Conservation (phyloP, 2,113 vertebrate species). For the Monarcha castaneiventris region DNA sequence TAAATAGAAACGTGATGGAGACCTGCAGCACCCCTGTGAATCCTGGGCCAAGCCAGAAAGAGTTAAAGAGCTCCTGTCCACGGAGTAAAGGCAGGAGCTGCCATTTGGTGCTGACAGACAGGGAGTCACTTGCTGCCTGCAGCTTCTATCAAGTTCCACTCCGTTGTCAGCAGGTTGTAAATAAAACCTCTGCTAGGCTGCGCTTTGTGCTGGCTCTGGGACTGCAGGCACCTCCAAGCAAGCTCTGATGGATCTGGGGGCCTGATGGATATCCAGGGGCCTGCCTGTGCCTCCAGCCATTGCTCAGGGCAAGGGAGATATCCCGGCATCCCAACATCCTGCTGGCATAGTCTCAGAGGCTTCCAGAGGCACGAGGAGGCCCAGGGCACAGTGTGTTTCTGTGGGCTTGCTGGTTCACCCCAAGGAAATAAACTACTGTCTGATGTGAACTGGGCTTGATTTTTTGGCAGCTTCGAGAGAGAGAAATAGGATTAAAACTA, state of each 20-base stretch:
- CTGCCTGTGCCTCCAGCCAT: background rate
- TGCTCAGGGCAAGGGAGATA: accelerated
- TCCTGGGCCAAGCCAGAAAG: background rate
- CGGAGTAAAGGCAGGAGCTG: background rate
- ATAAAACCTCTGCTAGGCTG: conserved; percentile 23
- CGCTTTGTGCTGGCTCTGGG: background rate
- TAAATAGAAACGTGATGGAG: accelerated
- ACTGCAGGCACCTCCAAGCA: accelerated
- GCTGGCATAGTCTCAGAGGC: accelerated
- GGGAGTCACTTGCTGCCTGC: conserved; percentile 39
- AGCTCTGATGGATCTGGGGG: background rate
- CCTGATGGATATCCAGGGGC: background rate
- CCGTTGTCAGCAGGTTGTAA: conserved; percentile 55
- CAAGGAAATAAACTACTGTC: background rate
- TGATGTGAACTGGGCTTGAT: background rate
- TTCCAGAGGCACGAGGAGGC: background rate
- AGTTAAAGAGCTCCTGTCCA: conserved; percentile 15
- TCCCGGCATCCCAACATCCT: background rate
- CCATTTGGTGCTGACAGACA: conserved; percentile 51
- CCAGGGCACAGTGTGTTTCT: background rate
- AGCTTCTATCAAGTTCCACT: conserved; percentile 59
- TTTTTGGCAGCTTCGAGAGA: background rate
- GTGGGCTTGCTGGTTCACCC: background rate
- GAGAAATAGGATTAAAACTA: conserved; percentile 40
- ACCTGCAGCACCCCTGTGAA: background rate